phyloP scores from a whole-genome alignment of 1,140 invertebrate species.

The Chironomus tepperi region DNA sequence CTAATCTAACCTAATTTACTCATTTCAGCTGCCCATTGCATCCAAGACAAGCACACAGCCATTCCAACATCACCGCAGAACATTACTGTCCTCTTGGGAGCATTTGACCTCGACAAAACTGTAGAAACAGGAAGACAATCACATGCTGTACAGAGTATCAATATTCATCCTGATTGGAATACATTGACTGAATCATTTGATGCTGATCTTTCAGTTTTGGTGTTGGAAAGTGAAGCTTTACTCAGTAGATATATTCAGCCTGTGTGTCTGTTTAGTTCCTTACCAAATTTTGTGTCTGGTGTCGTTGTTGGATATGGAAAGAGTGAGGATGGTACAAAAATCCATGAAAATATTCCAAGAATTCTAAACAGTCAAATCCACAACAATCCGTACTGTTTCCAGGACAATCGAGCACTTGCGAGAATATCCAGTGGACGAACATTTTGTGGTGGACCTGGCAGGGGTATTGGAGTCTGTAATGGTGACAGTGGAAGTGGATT shows the following conservation, averaged over 20 bases:
- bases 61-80: slow-evolving; percentile 3
- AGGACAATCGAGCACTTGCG: neutral
- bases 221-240: neutral
- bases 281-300: neutral
- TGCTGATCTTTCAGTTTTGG: neutral
- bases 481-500: neutral
- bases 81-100: neutral
- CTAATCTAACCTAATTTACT: no score
- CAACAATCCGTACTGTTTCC: neutral
- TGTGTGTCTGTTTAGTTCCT: neutral
- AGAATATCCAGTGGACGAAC: neutral
- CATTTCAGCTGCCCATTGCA: slow-evolving; percentile 78
- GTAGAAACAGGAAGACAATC: neutral
- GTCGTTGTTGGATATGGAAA: neutral
- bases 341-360: neutral
- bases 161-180: neutral
- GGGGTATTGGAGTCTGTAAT: neutral
- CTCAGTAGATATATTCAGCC: neutral
- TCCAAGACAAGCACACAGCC: slow-evolving; percentile 40
- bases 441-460: neutral
- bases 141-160: neutral
- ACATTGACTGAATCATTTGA: neutral
- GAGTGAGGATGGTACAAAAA: neutral
- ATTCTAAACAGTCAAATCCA: neutral
- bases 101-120: neutral